These are phyloP conservation scores for Porites evermanni DNA, from an alignment of 92 coral and sea anemone genomes.

Conservation along the genomic window DNA sequence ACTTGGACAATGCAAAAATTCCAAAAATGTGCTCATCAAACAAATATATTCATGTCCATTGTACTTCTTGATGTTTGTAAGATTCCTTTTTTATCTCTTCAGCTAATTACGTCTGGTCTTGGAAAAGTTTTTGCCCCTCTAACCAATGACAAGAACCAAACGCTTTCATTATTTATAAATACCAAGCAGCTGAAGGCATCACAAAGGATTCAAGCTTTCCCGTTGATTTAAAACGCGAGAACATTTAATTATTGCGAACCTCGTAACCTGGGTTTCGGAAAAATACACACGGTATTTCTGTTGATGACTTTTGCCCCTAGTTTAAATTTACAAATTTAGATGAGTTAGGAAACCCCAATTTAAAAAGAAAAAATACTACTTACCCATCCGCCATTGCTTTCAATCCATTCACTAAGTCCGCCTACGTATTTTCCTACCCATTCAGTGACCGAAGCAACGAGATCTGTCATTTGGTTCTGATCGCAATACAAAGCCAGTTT, in stretches of 20 bases:
- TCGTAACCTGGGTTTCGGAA: slow-evolving; percentile 35
- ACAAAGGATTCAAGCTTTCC: slow-evolving; percentile 23
- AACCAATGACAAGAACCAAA: background rate
- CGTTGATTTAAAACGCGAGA: slow-evolving; percentile 28
- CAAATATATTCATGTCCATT: background rate
- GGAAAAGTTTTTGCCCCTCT: background rate
- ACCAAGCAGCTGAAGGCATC: slow-evolving; percentile 50
- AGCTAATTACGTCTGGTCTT: slow-evolving; percentile 14
- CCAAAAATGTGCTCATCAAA: slow-evolving; percentile 24
- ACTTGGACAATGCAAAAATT: slow-evolving; percentile 26
- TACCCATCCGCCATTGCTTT: slow-evolving; percentile 98
- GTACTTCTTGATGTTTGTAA: slow-evolving; percentile 8
- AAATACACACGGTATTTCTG: slow-evolving; percentile 30
- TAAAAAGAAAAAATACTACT: slow-evolving; percentile 5
- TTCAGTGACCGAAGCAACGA: slow-evolving; percentile 80
- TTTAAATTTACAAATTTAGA: background rate
- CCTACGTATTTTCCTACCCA: slow-evolving; percentile 92
- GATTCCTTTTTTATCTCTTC: slow-evolving; percentile 2
- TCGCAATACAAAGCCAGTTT: slow-evolving; percentile 92
- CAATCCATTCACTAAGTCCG: slow-evolving; percentile 92
- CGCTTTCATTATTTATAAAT: slow-evolving; percentile 35
- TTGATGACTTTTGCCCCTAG: background rate
- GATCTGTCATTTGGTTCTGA: slow-evolving; percentile 90
- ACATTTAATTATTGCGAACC: slow-evolving; percentile 37
- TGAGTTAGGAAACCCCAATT: background rate